Conservation (phyloP, 2,888 invertebrate genomes). For the Hyppa rectilinea region DNA sequence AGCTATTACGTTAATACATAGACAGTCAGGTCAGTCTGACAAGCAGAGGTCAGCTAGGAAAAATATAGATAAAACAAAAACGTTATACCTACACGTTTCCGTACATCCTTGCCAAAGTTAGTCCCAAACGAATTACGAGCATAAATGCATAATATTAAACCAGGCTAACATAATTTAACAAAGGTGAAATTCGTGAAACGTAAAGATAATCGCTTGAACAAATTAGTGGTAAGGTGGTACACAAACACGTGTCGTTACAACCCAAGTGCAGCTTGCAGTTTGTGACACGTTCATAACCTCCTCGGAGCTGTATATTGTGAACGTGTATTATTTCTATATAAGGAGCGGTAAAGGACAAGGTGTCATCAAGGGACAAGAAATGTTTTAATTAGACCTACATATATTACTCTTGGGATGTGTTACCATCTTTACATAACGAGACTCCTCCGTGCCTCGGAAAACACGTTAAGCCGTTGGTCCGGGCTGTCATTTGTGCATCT, state of each 20-base stretch:
- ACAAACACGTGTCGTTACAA: slow-evolving; percentile 57
- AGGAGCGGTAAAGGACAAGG: background rate
- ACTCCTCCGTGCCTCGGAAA: too few species aligned
- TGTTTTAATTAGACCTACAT: background rate
- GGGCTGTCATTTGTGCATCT: too few species aligned
- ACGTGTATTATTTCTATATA: background rate
- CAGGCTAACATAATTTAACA: slow-evolving; percentile 1
- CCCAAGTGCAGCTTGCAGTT: slow-evolving; percentile 62
- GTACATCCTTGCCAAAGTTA: background rate
- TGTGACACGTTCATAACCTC: slow-evolving; percentile 55
- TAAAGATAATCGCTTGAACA: slow-evolving; percentile 8
- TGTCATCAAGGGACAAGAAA: background rate
- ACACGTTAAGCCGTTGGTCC: too few species aligned
- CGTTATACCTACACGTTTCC: background rate
- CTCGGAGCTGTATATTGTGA: background rate
- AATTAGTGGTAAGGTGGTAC: slow-evolving; percentile 31
- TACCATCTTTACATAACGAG: too few species aligned
- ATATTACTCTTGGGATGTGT: too few species aligned
- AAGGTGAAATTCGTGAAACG: background rate
- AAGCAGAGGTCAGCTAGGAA: too few species aligned
- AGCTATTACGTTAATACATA: too few species aligned
- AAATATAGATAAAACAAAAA: too few species aligned
- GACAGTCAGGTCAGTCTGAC: too few species aligned
- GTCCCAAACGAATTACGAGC: background rate
- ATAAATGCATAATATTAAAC: background rate